These are phyloP conservation scores for Eremobia ochroleuca DNA, from an alignment of 2,888 invertebrate species.

Conservation along the genomic window DNA sequence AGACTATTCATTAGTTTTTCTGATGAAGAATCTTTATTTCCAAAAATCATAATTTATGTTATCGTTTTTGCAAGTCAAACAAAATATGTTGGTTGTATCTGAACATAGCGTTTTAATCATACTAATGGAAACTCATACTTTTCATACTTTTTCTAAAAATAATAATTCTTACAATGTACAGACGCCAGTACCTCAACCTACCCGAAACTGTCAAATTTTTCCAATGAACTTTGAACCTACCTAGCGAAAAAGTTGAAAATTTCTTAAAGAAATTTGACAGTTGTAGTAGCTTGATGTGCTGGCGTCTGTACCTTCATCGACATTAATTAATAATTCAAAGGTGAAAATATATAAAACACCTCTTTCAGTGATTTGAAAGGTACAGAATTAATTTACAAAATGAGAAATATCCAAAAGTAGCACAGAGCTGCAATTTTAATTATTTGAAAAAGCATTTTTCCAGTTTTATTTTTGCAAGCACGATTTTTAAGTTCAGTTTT, in stretches of 20 bases:
- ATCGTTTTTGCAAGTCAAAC: not conserved
- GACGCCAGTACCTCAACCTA: too few species aligned
- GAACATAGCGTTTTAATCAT: not conserved
- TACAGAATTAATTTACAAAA: conserved; percentile 27
- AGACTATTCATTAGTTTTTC: not conserved
- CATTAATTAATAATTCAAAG: conserved; percentile 8
- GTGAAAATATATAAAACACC: conserved; percentile 3
- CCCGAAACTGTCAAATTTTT: too few species aligned
- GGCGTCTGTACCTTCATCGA: not conserved
- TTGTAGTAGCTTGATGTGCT: too few species aligned
- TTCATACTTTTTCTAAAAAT: not conserved
- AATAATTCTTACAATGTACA: not conserved
- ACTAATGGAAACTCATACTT: not conserved
- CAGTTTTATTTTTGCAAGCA: conserved; percentile 22
- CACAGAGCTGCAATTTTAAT: conserved; percentile 11
- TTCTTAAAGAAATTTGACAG: too few species aligned
- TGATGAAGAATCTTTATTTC: not conserved
- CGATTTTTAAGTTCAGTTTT: not conserved
- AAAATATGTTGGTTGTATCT: not conserved
- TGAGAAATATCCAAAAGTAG: conserved; percentile 9
- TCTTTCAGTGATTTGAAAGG: not conserved
- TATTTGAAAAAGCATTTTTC: conserved; percentile 9
- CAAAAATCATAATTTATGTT: not conserved
- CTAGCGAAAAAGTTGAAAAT: too few species aligned
- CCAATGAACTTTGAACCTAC: too few species aligned